A percentile compares a stretch with the other conserved stretches of the same genome.
These are phyloP conservation scores for Lophura nycthemera DNA, from an alignment of 2,113 vertebrate genomes.

Conservation along the genomic window DNA sequence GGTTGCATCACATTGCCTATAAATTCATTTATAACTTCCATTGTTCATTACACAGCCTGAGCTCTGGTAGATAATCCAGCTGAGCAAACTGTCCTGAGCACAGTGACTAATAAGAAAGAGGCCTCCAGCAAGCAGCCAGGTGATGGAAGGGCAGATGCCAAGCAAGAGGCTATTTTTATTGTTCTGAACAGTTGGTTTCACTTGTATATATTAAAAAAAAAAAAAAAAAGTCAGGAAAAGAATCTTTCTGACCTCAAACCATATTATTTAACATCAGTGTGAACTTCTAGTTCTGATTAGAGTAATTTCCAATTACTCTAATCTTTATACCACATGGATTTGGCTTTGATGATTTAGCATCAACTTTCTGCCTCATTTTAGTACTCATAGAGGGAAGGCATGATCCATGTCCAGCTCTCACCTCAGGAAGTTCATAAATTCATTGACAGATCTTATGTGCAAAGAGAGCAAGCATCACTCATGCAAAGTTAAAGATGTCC, in stretches of 20 bases:
- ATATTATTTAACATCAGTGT: background rate
- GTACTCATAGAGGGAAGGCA: background rate
- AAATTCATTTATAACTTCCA: background rate
- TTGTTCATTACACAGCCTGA: background rate
- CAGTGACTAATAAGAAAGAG: background rate
- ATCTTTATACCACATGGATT: background rate
- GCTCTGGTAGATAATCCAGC: background rate
- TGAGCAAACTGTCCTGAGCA: constrained; percentile 29
- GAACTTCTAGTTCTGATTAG: background rate
- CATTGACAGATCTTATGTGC: background rate
- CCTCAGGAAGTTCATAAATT: background rate
- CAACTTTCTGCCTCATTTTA: background rate
- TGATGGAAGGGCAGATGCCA: background rate
- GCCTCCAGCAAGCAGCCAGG: background rate
- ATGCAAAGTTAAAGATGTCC: background rate
- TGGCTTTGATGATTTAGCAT: background rate
- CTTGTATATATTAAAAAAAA: background rate
- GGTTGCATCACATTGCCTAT: background rate
- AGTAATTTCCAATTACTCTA: background rate
- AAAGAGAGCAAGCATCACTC: background rate
- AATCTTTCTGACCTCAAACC: background rate
- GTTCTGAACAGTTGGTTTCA: background rate
- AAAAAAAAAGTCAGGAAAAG: background rate
- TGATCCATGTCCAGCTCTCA: background rate
- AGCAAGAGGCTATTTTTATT: background rate